phyloP scores from a whole-genome alignment of 2,797 vertebrate genomes.

The Cyprinodon diabolis region DNA sequence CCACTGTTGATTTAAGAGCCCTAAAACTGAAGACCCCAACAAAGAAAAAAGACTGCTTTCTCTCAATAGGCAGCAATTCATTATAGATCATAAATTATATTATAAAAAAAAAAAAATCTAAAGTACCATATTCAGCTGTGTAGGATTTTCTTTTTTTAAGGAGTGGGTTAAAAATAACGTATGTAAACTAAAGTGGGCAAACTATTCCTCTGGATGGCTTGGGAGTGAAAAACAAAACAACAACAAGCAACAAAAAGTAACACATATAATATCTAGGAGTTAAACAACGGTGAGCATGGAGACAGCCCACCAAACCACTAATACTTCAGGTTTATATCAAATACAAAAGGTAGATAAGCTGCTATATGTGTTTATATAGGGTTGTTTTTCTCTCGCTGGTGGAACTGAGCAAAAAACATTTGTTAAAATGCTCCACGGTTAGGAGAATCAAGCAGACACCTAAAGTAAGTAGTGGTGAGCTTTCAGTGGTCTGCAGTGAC shows the following conservation, averaged over 20 bases:
- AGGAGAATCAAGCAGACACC: constrained; percentile 76
- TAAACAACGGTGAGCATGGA: constrained; percentile 71
- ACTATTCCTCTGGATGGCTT: constrained; percentile 60
- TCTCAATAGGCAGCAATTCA: constrained; percentile 73
- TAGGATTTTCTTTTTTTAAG: constrained; percentile 42
- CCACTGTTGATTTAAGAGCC: constrained; percentile 78
- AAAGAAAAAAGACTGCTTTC: constrained; percentile 52
- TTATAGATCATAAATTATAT: constrained; percentile 77
- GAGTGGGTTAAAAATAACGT: constrained; percentile 50
- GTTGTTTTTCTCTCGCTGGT: constrained; percentile 68
- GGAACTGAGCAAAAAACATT: constrained; percentile 76
- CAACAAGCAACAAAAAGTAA: constrained; percentile 70
- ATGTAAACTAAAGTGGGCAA: constrained; percentile 55
- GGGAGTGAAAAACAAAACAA: constrained; percentile 63
- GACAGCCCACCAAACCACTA: constrained; percentile 67
- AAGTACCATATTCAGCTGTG: constrained; percentile 72
- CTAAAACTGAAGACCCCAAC: constrained; percentile 78
- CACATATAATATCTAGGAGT: constrained; percentile 77
- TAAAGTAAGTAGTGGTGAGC: constrained; percentile 80
- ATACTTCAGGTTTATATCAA: constrained; percentile 76
- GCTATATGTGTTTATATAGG: constrained; percentile 70
- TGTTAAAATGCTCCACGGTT: constrained; percentile 72
- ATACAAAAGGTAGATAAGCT: constrained; percentile 77
- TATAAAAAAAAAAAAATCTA: constrained; percentile 62
- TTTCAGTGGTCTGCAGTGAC: constrained; percentile 78